Conservation (phyloP, 2,797 vertebrate species). For the Sphenopsis melanotis region DNA sequence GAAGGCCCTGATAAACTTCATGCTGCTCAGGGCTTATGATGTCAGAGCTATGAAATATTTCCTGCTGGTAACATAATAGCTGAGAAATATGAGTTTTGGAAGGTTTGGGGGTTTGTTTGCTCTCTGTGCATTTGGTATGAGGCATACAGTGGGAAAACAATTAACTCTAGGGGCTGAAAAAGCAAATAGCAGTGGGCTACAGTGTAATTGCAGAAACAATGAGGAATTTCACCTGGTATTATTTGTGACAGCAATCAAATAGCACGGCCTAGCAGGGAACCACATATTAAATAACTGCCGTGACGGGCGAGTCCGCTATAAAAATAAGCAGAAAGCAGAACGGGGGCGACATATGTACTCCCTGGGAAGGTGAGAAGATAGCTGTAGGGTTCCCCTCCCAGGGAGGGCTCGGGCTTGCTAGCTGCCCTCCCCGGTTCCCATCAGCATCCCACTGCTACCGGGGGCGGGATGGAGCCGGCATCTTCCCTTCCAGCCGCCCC, state of each 20-base stretch:
- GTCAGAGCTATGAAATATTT: conserved; percentile 47
- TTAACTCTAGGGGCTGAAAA: background rate
- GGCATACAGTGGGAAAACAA: conserved; percentile 15
- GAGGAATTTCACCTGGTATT: conserved; percentile 26
- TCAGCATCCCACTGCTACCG: background rate
- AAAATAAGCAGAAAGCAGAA: background rate
- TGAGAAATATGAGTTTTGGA: conserved; percentile 37
- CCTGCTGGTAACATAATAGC: conserved; percentile 58
- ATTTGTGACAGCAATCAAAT: conserved; percentile 23
- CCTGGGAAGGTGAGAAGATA: background rate
- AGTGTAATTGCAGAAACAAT: background rate
- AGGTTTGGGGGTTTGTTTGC: background rate
- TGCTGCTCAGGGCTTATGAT: conserved; percentile 42
- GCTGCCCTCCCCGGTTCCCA: background rate
- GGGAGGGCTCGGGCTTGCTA: background rate
- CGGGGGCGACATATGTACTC: background rate
- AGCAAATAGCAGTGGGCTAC: background rate
- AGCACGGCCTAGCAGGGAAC: conserved; percentile 29
- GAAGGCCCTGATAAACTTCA: conserved; percentile 29
- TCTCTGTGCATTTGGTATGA: background rate
- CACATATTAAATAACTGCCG: background rate
- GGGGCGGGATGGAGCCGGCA: background rate
- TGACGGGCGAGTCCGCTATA: background rate
- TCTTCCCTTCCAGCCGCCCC: background rate
- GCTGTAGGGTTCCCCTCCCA: background rate